Conservation (phyloP, 2,113 vertebrate species). For the Siniperca chuatsi region DNA sequence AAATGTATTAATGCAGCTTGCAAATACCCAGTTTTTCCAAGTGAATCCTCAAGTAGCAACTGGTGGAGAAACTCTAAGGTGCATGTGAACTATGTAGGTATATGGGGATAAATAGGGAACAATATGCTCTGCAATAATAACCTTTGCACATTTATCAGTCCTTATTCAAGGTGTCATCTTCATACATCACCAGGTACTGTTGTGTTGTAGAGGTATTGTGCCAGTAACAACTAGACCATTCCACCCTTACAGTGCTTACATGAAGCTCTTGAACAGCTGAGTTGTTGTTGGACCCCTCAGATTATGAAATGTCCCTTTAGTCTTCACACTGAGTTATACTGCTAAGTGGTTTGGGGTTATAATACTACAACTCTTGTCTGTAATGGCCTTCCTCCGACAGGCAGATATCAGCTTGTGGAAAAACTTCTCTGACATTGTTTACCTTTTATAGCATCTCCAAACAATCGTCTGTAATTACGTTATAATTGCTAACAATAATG, state of each 20-base stretch:
- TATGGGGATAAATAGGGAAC: background rate
- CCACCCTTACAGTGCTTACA: background rate
- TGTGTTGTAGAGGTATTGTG: constrained; percentile 4
- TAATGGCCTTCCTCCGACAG: constrained; percentile 36
- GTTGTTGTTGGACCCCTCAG: constrained; percentile 55
- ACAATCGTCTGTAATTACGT: constrained; percentile 36
- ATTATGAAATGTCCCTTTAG: constrained; percentile 53
- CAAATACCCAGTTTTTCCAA: background rate
- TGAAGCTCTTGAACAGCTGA: constrained; percentile 52
- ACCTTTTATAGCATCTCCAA: constrained; percentile 42
- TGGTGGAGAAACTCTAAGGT: background rate
- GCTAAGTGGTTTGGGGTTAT: constrained; percentile 40
- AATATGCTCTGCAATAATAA: background rate
- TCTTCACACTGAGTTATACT: constrained; percentile 37
- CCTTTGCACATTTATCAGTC: background rate
- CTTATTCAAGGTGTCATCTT: background rate
- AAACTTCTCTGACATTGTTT: constrained; percentile 28
- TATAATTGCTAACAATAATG: constrained; percentile 28
- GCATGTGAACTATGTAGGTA: background rate
- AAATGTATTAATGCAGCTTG: background rate
- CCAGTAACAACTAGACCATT: constrained; percentile 32
- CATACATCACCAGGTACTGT: background rate
- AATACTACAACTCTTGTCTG: constrained; percentile 36
- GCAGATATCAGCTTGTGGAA: constrained; percentile 42
- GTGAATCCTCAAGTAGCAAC: background rate